Evolutionary conservation across 2,888 invertebrate species (phyloP), one percentile per base, ranked within the genome.

Genomic region (Ectemnius cavifrons): DNA sequence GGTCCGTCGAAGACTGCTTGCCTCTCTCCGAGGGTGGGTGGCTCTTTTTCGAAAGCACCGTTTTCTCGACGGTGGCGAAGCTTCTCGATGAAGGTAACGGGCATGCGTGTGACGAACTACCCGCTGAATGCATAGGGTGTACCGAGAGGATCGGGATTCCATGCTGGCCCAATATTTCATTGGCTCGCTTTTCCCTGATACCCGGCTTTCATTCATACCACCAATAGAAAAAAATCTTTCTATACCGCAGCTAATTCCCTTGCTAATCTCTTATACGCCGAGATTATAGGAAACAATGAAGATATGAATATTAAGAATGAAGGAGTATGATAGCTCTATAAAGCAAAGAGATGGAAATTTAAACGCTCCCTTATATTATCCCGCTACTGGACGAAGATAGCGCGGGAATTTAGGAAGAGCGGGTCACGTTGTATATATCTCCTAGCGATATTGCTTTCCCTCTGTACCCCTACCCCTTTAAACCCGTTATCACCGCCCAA

Each of bases 31-130:
- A 73, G 71, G 77, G 70, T 68, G 81, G 81, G 78, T 66, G 77
- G 75, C 73, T 78, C 80, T 74, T 79, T 80, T 79, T 73, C 77
- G 78, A 83, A 79, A 80, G 75, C 77, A 73, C 79, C 81, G 76
- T 84, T 84, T 84, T 77, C 83, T 80, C 78, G 71, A 77, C 79
- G 76, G 77, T 61, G 78, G 73, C 73, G 79, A 77, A 76, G 77
- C 80, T 83, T 81, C 83, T 79, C 80, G 82, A 74, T 78, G 69
- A 71, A 77, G 81, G 78, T 75, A 79, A 80, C 78, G 86, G 77
- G 86, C 82, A 86, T 83, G 86, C 86, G 84, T 86, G 83, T 72
- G 28, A 77, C 75, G 75, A 57, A 57, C 77, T 71, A 37, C 67
- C 71, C 76, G 77, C 78, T 77, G 80, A 77, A 74, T 73, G 68